Evolutionary conservation across 1,140 invertebrate species (phyloP), one percentile per base, ranked within the genome.

Genomic region (Nilaparvata lugens): DNA sequence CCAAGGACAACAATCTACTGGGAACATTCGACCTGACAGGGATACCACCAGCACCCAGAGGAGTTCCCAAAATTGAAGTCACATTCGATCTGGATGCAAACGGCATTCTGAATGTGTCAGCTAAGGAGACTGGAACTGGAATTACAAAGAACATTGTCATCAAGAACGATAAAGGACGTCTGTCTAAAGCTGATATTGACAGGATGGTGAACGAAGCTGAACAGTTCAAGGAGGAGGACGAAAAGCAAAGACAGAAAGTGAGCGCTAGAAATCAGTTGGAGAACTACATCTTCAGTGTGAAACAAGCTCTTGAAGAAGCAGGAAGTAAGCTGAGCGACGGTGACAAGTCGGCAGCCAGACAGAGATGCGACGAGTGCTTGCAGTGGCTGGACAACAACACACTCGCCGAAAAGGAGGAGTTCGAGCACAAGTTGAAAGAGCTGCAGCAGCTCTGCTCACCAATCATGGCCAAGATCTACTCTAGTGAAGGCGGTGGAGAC

Each of bases 21-120:
- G 90, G 90, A 25, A 88, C 83, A 48, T 92, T 92, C 68, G 86
- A 90, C 63, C 70, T 86, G 60, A 76, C 76, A 69, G 82, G 81
- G n/a, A 82, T 84, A 56, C 81, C 82, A 16, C 81, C 83, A 35
- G 82, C 81, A 23, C 82, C 82, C 0, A 76, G 78, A 75, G 64
- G 76, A 52, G 62, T 72, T 0, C 67, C 70, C 2, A 68, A 71
- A 55, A 67, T 71, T 11, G 81, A 83, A 19, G 62, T 60, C 40
- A 81, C 82, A 0, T 85, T 86, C 64, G 82, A 85, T 63, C 70
- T 85, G 40, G 83, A 85, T 65, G 83, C 83, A 2, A 87, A 87
- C 64, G 86, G 85, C 21, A 85, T 89, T 31, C 72, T 89, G 40
- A 83, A 82, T 56, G 83, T 85, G 4, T 79, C 80, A 0, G 79